Conservation (phyloP, 2,888 invertebrate species). For the Meteorus colon region DNA sequence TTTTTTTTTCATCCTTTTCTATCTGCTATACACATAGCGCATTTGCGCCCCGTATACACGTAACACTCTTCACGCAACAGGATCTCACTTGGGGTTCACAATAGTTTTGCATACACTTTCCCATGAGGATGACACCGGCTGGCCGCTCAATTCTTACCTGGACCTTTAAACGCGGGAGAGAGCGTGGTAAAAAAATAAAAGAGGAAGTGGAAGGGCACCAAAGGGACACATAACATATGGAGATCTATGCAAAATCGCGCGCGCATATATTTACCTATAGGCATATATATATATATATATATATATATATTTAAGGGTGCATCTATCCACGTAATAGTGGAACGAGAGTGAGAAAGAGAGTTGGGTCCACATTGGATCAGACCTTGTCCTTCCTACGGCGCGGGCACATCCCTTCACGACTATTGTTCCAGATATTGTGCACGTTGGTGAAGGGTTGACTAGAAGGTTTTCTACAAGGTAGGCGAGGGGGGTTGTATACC, state of each 20-base stretch:
- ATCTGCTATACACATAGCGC: slow-evolving; percentile 32
- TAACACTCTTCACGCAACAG: slow-evolving; percentile 46
- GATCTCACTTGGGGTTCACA: slow-evolving; percentile 62
- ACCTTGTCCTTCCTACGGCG: slow-evolving; percentile 37
- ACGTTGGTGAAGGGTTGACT: slow-evolving; percentile 62
- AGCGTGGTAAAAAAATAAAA: slow-evolving; percentile 57
- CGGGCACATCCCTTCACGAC: slow-evolving; percentile 48
- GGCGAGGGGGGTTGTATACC: slow-evolving; percentile 50
- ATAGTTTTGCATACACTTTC: slow-evolving; percentile 73
- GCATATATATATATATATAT: not conserved
- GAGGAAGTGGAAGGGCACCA: slow-evolving; percentile 49
- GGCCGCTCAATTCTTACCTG: slow-evolving; percentile 66
- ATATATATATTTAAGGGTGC: slow-evolving; percentile 17
- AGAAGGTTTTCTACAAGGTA: slow-evolving; percentile 31
- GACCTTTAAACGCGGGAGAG: slow-evolving; percentile 67
- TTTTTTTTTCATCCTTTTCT: slow-evolving; percentile 53
- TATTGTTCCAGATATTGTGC: slow-evolving; percentile 67
- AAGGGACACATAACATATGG: slow-evolving; percentile 67
- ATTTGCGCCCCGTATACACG: slow-evolving; percentile 8
- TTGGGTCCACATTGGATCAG: slow-evolving; percentile 42
- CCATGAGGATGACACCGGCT: slow-evolving; percentile 73
- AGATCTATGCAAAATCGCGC: slow-evolving; percentile 73
- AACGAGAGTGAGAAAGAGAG: slow-evolving; percentile 36
- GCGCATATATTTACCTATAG: slow-evolving; percentile 60
- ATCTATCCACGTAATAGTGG: slow-evolving; percentile 11